Base-by-base conservation (phyloP, 2,797 vertebrate species). In the Paramormyrops hopkinsi region DNA sequence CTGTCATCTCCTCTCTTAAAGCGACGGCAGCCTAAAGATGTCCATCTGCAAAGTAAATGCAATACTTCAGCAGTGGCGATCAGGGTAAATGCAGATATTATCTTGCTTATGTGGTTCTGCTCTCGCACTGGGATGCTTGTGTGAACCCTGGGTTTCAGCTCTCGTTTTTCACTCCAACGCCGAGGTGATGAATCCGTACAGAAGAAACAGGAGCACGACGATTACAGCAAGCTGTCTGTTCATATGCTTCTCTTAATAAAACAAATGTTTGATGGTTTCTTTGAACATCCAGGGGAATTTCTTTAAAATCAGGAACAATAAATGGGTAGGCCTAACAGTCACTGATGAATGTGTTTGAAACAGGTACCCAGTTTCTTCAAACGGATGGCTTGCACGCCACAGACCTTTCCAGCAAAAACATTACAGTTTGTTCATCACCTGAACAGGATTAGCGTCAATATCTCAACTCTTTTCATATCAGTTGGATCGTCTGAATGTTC, bases 41-140 rank as follows among this genome's bases (percentile, higher is more conserved):
- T 37, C 87, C 25, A 89, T 86, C 62, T 88, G 82, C 62, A 69
- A 88, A 46, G 59, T 73, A 88, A 86, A 46, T 53, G 59, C 53
- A 88, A 59, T 88, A 86, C 85, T 88, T 89, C 83, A 76, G 88
- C 59, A 41, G 11, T 14, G 41, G 59, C 56, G 56, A 65, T 59
- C 53, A 48, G 54, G 19, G 62, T 76, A 88, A 86, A 88, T 88
- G 46, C 41, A 85, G 83, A 79, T 90, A 76, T 88, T 85, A 84
- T 88, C 87, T 88, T 84, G 86, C 56, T 90, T 83, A 73, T 65
- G 46, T 25, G 44, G 12, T 46, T 85, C 84, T 25, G 79, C 54
- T 88, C 29, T 19, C 14, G 14, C 12, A 19, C 33, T 25, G 37
- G 73, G 73, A 79, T 46, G 73, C 19, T 46, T 2, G 6, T 9